These are phyloP conservation scores for Cydia splendana DNA, from an alignment of 1,140 invertebrate species.

Conservation along the genomic window DNA sequence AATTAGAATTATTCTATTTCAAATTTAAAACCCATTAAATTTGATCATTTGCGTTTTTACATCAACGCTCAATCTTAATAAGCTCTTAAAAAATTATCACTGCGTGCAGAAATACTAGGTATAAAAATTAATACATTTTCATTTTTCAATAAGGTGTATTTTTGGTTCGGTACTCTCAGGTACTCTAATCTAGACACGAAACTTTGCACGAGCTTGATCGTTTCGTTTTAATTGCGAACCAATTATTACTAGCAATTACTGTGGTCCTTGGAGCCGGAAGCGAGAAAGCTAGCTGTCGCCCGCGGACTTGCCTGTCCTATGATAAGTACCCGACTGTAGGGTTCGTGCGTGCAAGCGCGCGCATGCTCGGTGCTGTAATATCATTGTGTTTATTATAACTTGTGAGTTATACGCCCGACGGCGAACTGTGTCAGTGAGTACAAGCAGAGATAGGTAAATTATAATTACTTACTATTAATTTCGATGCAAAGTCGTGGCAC, in stretches of 20 bases:
- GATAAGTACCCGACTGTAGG: background rate
- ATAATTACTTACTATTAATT: background rate
- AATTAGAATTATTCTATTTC: too few species aligned
- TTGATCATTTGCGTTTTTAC: too few species aligned
- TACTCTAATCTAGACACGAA: too few species aligned
- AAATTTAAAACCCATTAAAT: too few species aligned
- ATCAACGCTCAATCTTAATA: too few species aligned
- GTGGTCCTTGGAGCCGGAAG: background rate
- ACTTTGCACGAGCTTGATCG: background rate
- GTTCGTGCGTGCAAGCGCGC: conserved; percentile 18
- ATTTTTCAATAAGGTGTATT: too few species aligned
- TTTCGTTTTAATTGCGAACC: conserved; percentile 1
- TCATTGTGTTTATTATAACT: conserved; percentile 8
- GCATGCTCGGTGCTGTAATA: conserved; percentile 4
- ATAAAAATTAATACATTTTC: too few species aligned
- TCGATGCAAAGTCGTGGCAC: background rate
- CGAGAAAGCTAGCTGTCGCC: conserved; percentile 15
- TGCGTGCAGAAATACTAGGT: too few species aligned
- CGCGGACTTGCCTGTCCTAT: background rate
- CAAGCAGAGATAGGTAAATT: background rate
- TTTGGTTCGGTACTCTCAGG: too few species aligned
- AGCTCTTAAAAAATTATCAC: too few species aligned
- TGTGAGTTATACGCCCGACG: background rate
- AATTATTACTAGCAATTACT: conserved; percentile 15
- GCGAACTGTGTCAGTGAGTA: background rate